Evolutionary conservation across 1,140 invertebrate genomes (phyloP).

Genomic region (Drosophila pectinifera): DNA sequence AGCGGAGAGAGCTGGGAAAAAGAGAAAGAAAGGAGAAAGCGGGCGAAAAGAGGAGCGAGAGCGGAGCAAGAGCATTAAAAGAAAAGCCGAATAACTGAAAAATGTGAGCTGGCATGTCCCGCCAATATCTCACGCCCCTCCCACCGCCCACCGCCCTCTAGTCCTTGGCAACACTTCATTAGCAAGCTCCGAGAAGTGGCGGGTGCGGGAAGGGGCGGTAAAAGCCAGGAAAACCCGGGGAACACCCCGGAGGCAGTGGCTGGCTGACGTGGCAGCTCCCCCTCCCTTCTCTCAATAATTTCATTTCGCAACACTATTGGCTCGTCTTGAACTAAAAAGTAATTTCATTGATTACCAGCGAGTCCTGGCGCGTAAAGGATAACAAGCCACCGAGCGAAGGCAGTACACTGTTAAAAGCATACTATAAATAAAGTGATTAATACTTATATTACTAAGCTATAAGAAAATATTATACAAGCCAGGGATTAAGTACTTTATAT

Average conservation of each 20-base stretch:
- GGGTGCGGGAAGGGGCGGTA: neutral
- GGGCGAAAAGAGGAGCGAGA: slow-evolving; percentile 11
- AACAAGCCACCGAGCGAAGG: slow-evolving; percentile 52
- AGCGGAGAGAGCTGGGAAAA: too few relatives aligned
- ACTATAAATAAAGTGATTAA: neutral
- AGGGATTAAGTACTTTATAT: too few relatives aligned
- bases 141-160: slow-evolving; percentile 1
- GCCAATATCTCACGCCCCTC: slow-evolving; percentile 31
- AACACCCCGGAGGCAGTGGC: slow-evolving; percentile 1
- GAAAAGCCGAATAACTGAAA: slow-evolving; percentile 68
- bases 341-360: slow-evolving; percentile 80
- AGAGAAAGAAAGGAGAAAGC: slow-evolving; percentile 1
- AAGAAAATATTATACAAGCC: too few relatives aligned
- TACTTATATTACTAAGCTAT: neutral
- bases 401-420: neutral
- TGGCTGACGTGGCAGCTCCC: slow-evolving; percentile 5
- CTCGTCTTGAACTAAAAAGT: slow-evolving; percentile 74
- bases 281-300: slow-evolving; percentile 67
- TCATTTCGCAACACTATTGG: slow-evolving; percentile 78
- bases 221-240: slow-evolving; percentile 9
- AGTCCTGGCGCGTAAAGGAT: slow-evolving; percentile 55
- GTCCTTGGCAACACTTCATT: slow-evolving; percentile 78
- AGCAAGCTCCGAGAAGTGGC: slow-evolving; percentile 55
- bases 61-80: neutral
- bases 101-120: slow-evolving; percentile 66